phyloP scores from a whole-genome alignment of 2,888 invertebrate genomes.

The Himalopsyche tibetana region DNA sequence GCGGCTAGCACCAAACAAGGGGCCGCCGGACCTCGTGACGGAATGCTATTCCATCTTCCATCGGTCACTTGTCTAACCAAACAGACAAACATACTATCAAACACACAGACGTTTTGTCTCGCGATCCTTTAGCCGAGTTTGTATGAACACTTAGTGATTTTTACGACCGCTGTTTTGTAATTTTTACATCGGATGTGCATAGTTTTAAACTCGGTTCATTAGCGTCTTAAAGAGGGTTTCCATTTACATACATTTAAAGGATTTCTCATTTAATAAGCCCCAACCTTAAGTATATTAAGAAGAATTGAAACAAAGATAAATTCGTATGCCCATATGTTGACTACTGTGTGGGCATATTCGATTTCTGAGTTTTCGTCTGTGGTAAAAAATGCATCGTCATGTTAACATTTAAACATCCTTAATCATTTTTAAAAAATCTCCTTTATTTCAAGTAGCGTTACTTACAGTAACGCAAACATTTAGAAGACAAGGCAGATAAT shows the following conservation, averaged over 20 bases:
- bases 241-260: slow-evolving; percentile 42
- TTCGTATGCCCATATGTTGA: not conserved
- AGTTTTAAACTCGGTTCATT: slow-evolving; percentile 35
- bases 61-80: slow-evolving; percentile 48
- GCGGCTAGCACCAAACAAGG: slow-evolving; percentile 55
- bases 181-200: slow-evolving; percentile 40
- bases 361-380: no score
- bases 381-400: no score
- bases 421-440: no score
- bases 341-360: no score
- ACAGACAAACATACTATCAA: slow-evolving; percentile 45
- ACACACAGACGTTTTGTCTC: slow-evolving; percentile 31
- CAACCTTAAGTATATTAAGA: not conserved
- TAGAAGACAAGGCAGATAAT: no score
- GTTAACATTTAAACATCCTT: no score
- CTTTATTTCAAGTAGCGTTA: no score
- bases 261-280: slow-evolving; percentile 1
- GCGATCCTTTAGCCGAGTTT: slow-evolving; percentile 28
- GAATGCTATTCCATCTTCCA: slow-evolving; percentile 56
- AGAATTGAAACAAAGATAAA: slow-evolving; percentile 18
- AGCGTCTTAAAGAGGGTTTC: slow-evolving; percentile 29
- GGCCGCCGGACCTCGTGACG: slow-evolving; percentile 57
- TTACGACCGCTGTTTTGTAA: slow-evolving; percentile 6
- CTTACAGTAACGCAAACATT: no score
- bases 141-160: slow-evolving; percentile 36